Percentiles rank a stretch among this genome's conserved stretches.
These are phyloP conservation scores for Coregonus ussuriensis DNA, from an alignment of 2,797 vertebrate genomes.

Conservation along the genomic window DNA sequence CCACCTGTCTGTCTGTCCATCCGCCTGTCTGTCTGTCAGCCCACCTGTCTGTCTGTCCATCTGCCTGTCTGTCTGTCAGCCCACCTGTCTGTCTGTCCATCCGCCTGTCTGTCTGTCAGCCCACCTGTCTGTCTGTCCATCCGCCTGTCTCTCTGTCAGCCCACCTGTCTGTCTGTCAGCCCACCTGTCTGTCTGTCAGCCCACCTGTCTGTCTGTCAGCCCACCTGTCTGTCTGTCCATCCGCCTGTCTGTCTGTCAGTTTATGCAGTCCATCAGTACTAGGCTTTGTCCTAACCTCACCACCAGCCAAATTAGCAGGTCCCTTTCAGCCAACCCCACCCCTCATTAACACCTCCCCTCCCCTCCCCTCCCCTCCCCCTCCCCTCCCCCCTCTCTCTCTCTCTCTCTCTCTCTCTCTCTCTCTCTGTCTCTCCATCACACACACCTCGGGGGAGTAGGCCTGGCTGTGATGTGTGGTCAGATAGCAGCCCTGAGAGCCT, in stretches of 20 bases:
- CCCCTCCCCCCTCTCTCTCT: neutral
- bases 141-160: too few species aligned
- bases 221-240: too few species aligned
- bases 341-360: conserved; percentile 33
- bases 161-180: too few species aligned
- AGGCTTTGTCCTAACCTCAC: conserved; percentile 6
- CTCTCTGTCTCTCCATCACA: neutral
- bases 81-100: too few species aligned
- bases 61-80: too few species aligned
- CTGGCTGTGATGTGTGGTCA: conserved; percentile 28
- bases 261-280: neutral
- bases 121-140: conserved; percentile 13
- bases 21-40: too few species aligned
- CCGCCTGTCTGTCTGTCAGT: conserved; percentile 17
- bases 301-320: conserved; percentile 51
- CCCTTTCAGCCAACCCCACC: conserved; percentile 44
- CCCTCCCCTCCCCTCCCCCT: neutral
- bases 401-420: too few species aligned
- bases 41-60: too few species aligned
- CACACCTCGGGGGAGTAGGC: conserved; percentile 48
- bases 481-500: conserved; percentile 51
- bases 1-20: too few species aligned
- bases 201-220: too few species aligned
- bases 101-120: too few species aligned
- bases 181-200: too few species aligned